Conservation (phyloP, 2,113 vertebrate species). For the Dendropsophus ebraccatus region DNA sequence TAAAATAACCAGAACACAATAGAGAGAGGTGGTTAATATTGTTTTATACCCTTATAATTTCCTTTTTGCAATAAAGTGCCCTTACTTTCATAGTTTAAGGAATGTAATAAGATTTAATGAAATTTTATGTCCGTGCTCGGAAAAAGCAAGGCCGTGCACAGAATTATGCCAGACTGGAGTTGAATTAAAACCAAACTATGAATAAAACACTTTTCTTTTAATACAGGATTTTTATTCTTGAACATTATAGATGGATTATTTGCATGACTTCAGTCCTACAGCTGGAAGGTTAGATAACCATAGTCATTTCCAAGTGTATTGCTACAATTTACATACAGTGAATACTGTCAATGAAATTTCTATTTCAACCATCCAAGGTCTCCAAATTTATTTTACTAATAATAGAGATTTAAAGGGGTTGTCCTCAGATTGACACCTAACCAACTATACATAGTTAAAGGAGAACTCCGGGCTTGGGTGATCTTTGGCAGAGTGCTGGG, state of each 20-base stretch:
- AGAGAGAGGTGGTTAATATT: neutral
- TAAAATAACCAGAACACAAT: neutral
- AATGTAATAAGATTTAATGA: conserved; percentile 16
- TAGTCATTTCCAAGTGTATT: neutral
- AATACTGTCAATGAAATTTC: neutral
- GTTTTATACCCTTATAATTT: neutral
- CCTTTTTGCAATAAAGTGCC: neutral
- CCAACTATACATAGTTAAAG: too few species aligned
- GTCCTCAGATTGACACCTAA: too few species aligned
- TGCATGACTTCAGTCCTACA: neutral
- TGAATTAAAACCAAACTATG: conserved; percentile 10
- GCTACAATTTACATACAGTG: neutral
- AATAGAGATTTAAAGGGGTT: too few species aligned
- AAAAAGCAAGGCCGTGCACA: neutral
- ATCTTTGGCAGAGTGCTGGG: too few species aligned
- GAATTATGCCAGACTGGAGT: neutral
- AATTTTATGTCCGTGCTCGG: neutral
- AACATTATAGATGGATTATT: neutral
- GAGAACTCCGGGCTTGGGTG: too few species aligned
- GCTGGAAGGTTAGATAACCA: neutral
- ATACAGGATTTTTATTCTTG: neutral
- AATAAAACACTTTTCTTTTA: neutral
- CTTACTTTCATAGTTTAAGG: neutral
- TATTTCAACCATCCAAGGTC: neutral
- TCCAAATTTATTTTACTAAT: neutral